Evolutionary conservation across 2,888 invertebrate species (phyloP).

Genomic region (Neoitamus cyanurus): DNA sequence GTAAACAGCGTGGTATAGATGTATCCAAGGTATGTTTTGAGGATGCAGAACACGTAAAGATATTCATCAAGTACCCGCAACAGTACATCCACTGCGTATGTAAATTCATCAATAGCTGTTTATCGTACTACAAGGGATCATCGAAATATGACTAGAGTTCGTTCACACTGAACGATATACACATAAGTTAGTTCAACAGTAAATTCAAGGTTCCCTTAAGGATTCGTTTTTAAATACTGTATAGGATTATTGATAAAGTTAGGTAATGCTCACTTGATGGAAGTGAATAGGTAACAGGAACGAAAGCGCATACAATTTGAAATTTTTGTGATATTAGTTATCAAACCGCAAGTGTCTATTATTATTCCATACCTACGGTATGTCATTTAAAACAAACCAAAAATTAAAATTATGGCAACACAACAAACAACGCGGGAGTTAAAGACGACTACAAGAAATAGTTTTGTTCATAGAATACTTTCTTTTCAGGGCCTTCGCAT

Average conservation of each 20-base stretch:
- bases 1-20: slow-evolving; percentile 71
- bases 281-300: not conserved
- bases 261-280: not conserved
- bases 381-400: not conserved
- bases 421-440: not conserved
- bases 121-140: slow-evolving; percentile 58
- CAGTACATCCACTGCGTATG: slow-evolving; percentile 72
- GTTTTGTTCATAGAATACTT: not conserved
- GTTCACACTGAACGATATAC: not conserved
- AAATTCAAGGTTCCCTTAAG: slow-evolving; percentile 21
- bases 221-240: slow-evolving; percentile 3
- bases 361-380: slow-evolving; percentile 12
- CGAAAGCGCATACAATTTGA: slow-evolving; percentile 10
- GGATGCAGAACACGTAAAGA: slow-evolving; percentile 80
- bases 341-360: slow-evolving; percentile 27
- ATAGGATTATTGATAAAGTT: not conserved
- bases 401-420: not conserved
- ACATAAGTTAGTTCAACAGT: not conserved
- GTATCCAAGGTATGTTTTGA: slow-evolving; percentile 74
- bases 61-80: slow-evolving; percentile 73
- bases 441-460: not conserved
- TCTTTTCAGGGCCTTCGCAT: not conserved
- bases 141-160: slow-evolving; percentile 21
- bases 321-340: slow-evolving; percentile 35
- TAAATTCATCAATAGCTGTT: slow-evolving; percentile 72